Evolutionary conservation across 2,888 invertebrate genomes (phyloP).

Genomic region (Tiliacea citrago): DNA sequence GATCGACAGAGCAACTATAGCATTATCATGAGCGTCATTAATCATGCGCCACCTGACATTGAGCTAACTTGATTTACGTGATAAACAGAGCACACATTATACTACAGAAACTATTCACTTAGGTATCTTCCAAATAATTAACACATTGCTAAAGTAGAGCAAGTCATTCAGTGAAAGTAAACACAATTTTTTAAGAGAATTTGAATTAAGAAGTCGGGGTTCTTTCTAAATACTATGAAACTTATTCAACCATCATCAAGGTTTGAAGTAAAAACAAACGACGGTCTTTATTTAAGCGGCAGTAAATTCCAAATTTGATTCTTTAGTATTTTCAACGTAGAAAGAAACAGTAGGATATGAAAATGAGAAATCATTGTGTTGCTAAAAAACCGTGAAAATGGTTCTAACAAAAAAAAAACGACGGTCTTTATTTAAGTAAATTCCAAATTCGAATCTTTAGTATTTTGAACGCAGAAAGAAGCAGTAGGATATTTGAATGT

Average conservation of each 20-base stretch:
- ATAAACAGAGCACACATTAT: conserved; percentile 21
- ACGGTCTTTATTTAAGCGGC: not conserved
- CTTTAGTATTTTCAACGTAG: not conserved
- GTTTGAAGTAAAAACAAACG: conserved; percentile 8
- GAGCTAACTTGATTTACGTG: conserved; percentile 64
- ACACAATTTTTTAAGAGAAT: not conserved
- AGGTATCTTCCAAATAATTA: conserved; percentile 17
- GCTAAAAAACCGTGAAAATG: no score
- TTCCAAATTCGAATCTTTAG: no score
- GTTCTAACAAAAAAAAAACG: no score
- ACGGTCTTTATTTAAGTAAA: no score
- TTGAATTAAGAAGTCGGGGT: not conserved
- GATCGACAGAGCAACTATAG: conserved; percentile 47
- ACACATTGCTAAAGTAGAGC: not conserved
- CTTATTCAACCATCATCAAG: not conserved
- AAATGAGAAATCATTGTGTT: no score
- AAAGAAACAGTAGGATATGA: not conserved
- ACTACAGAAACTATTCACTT: conserved; percentile 8
- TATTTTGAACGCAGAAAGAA: no score
- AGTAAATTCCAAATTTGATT: conserved; percentile 6
- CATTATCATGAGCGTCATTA: conserved; percentile 53
- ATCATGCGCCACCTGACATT: conserved; percentile 64
- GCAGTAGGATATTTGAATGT: not conserved
- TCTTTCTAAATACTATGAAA: not conserved
- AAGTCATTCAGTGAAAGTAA: not conserved